Conservation (phyloP, 2,113 vertebrate genomes). For the Hoplias malabaricus region DNA sequence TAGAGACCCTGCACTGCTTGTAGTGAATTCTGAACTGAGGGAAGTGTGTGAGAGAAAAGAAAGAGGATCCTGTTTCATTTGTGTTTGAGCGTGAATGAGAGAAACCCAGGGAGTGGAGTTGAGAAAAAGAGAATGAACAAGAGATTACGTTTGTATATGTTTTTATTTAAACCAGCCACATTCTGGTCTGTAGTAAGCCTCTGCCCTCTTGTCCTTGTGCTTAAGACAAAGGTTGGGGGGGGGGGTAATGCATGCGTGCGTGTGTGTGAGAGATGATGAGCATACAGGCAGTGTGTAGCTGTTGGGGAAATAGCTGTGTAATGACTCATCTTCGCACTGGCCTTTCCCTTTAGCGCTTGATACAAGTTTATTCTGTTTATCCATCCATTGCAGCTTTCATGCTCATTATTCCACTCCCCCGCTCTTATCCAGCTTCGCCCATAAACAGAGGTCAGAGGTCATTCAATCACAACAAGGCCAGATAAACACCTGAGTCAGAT, state of each 20-base stretch:
- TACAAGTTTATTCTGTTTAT: constrained; percentile 78
- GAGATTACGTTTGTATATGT: constrained; percentile 22
- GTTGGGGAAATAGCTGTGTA: constrained; percentile 58
- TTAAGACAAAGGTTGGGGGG: background rate
- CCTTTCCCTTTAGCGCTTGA: constrained; percentile 77
- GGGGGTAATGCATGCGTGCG: constrained; percentile 4
- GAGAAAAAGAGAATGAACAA: background rate
- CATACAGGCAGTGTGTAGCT: background rate
- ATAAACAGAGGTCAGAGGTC: constrained; percentile 85
- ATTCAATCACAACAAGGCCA: constrained; percentile 84
- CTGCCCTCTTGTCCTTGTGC: background rate
- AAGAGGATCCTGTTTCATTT: constrained; percentile 1
- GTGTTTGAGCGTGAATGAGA: background rate
- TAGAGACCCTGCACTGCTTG: constrained; percentile 7
- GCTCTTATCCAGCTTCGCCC: constrained; percentile 71
- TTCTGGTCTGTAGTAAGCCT: background rate
- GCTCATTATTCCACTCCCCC: constrained; percentile 77
- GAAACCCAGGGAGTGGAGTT: background rate
- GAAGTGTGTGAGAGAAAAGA: background rate
- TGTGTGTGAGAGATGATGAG: background rate
- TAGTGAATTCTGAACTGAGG: constrained; percentile 16
- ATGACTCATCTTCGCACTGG: constrained; percentile 77
- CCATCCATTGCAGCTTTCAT: constrained; percentile 65
- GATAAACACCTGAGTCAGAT: constrained; percentile 88
- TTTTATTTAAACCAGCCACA: background rate